A percentile compares a stretch with the other conserved stretches of the same genome.
phyloP scores from a whole-genome alignment of 2,888 invertebrate genomes.

The Conistra vaccinii region DNA sequence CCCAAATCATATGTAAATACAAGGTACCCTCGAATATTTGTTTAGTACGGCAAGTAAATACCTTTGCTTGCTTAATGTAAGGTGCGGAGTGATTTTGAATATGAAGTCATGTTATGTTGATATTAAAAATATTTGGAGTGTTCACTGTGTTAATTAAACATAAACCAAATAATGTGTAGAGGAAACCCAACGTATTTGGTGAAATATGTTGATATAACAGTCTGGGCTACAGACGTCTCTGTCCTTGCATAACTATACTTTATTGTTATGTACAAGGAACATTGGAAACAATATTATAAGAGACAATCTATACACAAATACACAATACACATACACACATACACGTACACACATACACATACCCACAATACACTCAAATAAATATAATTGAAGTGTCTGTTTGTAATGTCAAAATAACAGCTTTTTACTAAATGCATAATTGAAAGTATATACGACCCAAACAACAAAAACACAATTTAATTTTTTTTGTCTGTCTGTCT shows the following conservation, averaged over 20 bases:
- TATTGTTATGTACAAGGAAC: too few species aligned
- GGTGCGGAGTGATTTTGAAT: slow-evolving; percentile 41
- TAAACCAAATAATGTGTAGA: slow-evolving; percentile 30
- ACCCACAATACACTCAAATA: too few species aligned
- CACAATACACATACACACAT: too few species aligned
- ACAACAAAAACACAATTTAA: too few species aligned
- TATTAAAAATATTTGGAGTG: slow-evolving; percentile 54
- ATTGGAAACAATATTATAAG: too few species aligned
- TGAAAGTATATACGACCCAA: too few species aligned
- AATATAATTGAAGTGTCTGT: too few species aligned
- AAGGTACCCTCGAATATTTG: slow-evolving; percentile 44
- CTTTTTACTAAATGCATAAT: too few species aligned
- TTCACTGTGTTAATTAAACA: slow-evolving; percentile 49
- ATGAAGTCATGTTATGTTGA: slow-evolving; percentile 39
- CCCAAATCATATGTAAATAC: slow-evolving; percentile 67
- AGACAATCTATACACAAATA: too few species aligned
- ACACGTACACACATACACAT: too few species aligned
- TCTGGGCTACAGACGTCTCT: background rate
- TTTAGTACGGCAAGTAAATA: slow-evolving; percentile 61
- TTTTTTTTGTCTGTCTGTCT: too few species aligned
- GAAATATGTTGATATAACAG: slow-evolving; percentile 18
- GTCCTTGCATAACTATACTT: background rate
- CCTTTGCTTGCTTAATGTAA: slow-evolving; percentile 33
- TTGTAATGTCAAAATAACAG: too few species aligned
- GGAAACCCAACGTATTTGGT: slow-evolving; percentile 2